Percentiles rank a stretch among this genome's conserved stretches.
phyloP scores from a whole-genome alignment of 2,113 vertebrate species.

The Megaptera novaeangliae region DNA sequence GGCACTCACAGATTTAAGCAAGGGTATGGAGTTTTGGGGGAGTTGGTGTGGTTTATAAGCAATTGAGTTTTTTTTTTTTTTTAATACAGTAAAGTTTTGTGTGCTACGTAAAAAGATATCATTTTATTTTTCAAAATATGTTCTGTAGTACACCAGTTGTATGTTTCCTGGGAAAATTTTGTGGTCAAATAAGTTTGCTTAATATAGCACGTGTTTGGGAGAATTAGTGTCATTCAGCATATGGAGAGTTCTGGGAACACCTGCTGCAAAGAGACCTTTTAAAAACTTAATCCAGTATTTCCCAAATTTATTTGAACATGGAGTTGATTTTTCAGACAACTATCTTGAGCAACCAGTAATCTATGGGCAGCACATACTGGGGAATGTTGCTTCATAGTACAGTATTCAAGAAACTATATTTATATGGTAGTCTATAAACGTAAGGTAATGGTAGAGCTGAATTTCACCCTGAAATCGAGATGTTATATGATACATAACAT shows the following conservation, averaged over 20 bases:
- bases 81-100: background rate
- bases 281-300: background rate
- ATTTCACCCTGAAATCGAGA: slow-evolving; percentile 7
- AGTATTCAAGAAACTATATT: background rate
- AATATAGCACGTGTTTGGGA: background rate
- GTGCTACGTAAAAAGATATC: background rate
- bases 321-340: background rate
- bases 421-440: background rate
- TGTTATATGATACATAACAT: background rate
- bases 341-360: background rate
- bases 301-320: background rate
- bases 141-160: background rate
- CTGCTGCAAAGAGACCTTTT: background rate
- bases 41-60: background rate
- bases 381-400: background rate
- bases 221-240: background rate
- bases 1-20: background rate
- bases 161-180: background rate
- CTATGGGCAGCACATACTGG: background rate
- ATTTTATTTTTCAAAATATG: background rate
- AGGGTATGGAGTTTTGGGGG: background rate
- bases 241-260: background rate
- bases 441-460: background rate
- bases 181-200: background rate
- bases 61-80: background rate